phyloP scores from a whole-genome alignment of 2,888 invertebrate species.

The Drosophila anceps region DNA sequence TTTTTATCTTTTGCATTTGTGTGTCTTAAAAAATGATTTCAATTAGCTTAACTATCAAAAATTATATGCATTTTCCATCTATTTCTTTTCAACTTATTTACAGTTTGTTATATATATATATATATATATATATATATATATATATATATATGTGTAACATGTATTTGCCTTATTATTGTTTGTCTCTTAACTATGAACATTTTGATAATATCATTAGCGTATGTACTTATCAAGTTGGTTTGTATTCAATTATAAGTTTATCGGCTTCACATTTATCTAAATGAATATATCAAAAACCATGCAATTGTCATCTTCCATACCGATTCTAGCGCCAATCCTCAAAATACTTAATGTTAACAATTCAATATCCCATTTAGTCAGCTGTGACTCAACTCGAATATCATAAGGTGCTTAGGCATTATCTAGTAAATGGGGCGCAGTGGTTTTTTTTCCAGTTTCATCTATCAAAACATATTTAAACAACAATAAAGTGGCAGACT shows the following conservation, averaged over 20 bases:
- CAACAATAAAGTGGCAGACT: conserved; percentile 1
- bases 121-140: conserved; percentile 4
- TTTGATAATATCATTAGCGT: conserved; percentile 69
- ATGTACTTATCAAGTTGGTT: conserved; percentile 30
- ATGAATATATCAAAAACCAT: conserved; percentile 62
- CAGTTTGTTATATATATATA: conserved; percentile 40
- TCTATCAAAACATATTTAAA: conserved; percentile 19
- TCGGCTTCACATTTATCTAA: conserved; percentile 56
- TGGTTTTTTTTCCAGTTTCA: conserved; percentile 27
- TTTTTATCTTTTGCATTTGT: conserved; percentile 20
- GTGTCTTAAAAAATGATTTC: conserved; percentile 56
- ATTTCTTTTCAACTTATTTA: conserved; percentile 62
- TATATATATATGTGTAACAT: conserved; percentile 3
- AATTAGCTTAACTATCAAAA: conserved; percentile 73
- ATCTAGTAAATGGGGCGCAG: conserved; percentile 41
- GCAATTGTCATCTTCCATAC: conserved; percentile 48
- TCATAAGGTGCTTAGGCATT: conserved; percentile 29
- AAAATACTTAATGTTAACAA: conserved; percentile 62
- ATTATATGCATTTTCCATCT: conserved; percentile 53
- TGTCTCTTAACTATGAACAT: conserved; percentile 79
- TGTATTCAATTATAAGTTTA: conserved; percentile 7
- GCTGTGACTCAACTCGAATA: conserved; percentile 46
- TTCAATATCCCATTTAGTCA: conserved; percentile 46
- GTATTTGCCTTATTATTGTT: conserved; percentile 41
- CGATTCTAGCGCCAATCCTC: conserved; percentile 41